Percentiles rank a stretch among this genome's conserved stretches.
phyloP scores from a whole-genome alignment of 2,888 invertebrate genomes.

The Malachius bipustulatus region DNA sequence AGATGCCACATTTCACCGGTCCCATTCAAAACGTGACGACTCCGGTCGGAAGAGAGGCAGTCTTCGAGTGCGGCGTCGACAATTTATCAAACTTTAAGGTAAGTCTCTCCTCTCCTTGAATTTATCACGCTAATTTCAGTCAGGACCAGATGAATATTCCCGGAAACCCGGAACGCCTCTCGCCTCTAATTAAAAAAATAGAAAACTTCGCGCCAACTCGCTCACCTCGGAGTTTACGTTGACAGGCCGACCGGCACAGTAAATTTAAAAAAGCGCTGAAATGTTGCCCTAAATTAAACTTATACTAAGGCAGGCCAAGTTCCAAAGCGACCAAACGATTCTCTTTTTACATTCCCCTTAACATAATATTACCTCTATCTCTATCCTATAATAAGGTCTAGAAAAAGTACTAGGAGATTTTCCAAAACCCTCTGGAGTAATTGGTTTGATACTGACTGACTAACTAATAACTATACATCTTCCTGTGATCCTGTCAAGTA shows the following conservation, averaged over 20 bases:
- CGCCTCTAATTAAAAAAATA: slow-evolving; percentile 20
- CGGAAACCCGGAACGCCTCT: slow-evolving; percentile 12
- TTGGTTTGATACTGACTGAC: no score
- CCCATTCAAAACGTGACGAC: slow-evolving; percentile 74
- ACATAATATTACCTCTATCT: no score
- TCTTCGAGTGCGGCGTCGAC: slow-evolving; percentile 69
- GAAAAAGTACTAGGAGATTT: no score
- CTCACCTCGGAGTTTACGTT: slow-evolving; percentile 18
- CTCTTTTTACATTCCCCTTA: no score
- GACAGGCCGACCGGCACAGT: slow-evolving; percentile 25
- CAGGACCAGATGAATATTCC: slow-evolving; percentile 16
- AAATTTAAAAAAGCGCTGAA: slow-evolving; percentile 28
- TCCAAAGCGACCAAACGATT: no score
- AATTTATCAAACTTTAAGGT: slow-evolving; percentile 76
- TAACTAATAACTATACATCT: no score
- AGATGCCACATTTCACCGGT: slow-evolving; percentile 70
- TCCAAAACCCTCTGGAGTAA: no score
- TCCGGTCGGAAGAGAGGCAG: slow-evolving; percentile 71
- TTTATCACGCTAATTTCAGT: slow-evolving; percentile 19
- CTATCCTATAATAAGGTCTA: no score
- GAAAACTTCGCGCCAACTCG: slow-evolving; percentile 10
- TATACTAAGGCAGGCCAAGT: slow-evolving; percentile 29
- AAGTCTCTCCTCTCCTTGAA: slow-evolving; percentile 22
- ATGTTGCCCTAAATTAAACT: slow-evolving; percentile 31
- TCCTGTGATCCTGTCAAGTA: no score